phyloP scores from a whole-genome alignment of 2,888 invertebrate species.

The Trichogramma evanescens region DNA sequence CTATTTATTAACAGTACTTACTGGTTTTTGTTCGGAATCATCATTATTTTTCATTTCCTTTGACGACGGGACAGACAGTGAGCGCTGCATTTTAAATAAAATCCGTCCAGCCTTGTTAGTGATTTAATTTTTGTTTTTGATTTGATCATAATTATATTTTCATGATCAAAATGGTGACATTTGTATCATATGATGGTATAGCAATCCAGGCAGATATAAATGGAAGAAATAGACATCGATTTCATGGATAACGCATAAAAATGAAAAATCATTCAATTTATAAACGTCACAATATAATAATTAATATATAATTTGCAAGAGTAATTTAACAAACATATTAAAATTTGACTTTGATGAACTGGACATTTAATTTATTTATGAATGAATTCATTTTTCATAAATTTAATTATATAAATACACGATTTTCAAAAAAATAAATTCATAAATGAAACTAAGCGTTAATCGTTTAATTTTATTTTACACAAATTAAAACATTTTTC shows the following conservation, averaged over 20 bases:
- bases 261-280: slow-evolving; percentile 10
- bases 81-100: slow-evolving; percentile 86
- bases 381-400: too few species aligned
- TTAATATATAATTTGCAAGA: too few species aligned
- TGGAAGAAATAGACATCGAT: slow-evolving; percentile 29
- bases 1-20: too few species aligned
- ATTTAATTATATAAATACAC: too few species aligned
- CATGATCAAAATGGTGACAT: slow-evolving; percentile 24
- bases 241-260: slow-evolving; percentile 29
- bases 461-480: too few species aligned
- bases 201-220: slow-evolving; percentile 30
- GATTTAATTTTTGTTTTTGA: slow-evolving; percentile 30
- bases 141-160: not conserved
- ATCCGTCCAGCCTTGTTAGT: slow-evolving; percentile 46
- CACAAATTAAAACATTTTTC: not conserved
- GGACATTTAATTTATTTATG: too few species aligned
- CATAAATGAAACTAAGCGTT: too few species aligned
- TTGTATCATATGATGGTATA: slow-evolving; percentile 29
- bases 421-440: too few species aligned
- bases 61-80: slow-evolving; percentile 86
- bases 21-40: slow-evolving; percentile 38
- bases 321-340: too few species aligned
- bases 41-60: slow-evolving; percentile 61
- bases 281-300: too few species aligned
- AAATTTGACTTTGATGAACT: too few species aligned